Conservation (phyloP, 2,797 vertebrate genomes). For the Borostomias antarcticus region DNA sequence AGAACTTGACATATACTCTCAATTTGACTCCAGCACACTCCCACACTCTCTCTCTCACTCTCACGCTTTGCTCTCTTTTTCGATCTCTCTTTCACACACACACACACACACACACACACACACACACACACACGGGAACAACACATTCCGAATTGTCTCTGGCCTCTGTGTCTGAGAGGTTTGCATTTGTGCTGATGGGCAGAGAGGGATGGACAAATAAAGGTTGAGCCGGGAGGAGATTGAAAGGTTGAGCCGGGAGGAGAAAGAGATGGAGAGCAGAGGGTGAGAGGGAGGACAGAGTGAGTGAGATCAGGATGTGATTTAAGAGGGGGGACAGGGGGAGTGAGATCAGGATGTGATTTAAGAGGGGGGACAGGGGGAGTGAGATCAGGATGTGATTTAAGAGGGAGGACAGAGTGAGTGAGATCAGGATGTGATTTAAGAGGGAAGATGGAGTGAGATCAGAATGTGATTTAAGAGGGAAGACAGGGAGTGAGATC, state of each 20-base stretch:
- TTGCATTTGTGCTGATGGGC: slow-evolving; percentile 52
- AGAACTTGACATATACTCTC: slow-evolving; percentile 62
- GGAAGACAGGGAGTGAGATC: slow-evolving; percentile 19
- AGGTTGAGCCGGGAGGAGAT: slow-evolving; percentile 25
- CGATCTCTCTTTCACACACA: slow-evolving; percentile 23
- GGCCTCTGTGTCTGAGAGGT: background rate
- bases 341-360: slow-evolving; percentile 35
- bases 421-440: no score
- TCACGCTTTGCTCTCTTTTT: background rate
- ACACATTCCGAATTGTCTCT: slow-evolving; percentile 35
- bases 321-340: no score
- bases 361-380: no score
- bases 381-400: no score
- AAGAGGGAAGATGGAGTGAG: slow-evolving; percentile 10
- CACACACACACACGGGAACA: slow-evolving; percentile 23
- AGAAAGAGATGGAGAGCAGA: slow-evolving; percentile 23
- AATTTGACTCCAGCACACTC: slow-evolving; percentile 55
- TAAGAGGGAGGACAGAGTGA: slow-evolving; percentile 1
- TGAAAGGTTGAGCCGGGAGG: slow-evolving; percentile 25
- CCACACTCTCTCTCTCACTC: slow-evolving; percentile 37
- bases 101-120: slow-evolving; percentile 18
- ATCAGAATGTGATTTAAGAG: slow-evolving; percentile 3
- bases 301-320: no score
- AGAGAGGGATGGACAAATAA: slow-evolving; percentile 35
- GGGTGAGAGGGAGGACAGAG: slow-evolving; percentile 12